Evolutionary conservation across 2,113 vertebrate species (phyloP).

Genomic region (Dolichotis patagonum): DNA sequence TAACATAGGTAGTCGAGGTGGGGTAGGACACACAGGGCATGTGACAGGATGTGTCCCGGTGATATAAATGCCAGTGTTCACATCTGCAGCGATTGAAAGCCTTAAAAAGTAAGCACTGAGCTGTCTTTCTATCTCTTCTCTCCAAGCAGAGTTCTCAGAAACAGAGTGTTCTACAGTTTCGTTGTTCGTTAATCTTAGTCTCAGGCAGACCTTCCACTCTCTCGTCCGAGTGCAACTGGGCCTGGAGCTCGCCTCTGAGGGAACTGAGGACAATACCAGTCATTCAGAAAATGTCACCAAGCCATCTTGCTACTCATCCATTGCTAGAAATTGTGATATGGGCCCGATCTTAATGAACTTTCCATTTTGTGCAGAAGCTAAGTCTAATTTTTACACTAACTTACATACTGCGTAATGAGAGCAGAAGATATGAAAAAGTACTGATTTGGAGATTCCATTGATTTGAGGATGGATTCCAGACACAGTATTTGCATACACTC

Average conservation of each 20-base stretch:
- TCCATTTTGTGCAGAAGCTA: background rate
- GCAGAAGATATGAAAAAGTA: background rate
- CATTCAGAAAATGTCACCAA: background rate
- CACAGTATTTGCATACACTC: background rate
- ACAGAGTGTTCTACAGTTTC: background rate
- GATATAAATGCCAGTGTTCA: background rate
- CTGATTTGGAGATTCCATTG: background rate
- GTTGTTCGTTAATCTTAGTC: background rate
- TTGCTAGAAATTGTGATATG: background rate
- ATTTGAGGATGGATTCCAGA: background rate
- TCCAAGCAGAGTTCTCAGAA: background rate
- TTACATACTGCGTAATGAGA: background rate
- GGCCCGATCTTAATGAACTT: background rate
- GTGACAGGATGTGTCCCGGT: background rate
- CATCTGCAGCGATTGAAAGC: background rate
- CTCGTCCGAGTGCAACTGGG: background rate
- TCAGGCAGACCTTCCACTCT: background rate
- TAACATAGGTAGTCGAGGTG: background rate
- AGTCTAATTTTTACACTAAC: background rate
- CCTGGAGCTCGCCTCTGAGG: background rate
- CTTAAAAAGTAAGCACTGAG: background rate
- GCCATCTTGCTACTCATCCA: background rate
- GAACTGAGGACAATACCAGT: accelerated
- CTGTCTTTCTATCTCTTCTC: background rate
- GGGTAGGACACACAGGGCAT: too few species aligned